These are phyloP conservation scores for Diuraphis noxia DNA, from an alignment of 1,140 invertebrate species.

Conservation along the genomic window DNA sequence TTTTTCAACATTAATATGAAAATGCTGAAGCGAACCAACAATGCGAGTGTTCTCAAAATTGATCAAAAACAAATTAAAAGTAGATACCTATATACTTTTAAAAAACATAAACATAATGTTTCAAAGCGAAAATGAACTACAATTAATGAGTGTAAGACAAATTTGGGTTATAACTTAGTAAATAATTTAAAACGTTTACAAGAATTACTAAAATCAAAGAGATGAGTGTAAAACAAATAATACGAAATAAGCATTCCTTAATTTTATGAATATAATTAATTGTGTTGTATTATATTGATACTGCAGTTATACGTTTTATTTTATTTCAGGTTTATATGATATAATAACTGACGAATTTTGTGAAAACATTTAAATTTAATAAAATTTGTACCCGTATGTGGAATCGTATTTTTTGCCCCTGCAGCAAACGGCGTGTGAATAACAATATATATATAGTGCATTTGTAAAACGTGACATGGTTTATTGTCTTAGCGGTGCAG, in stretches of 20 bases:
- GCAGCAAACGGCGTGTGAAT: neutral
- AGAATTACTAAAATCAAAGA: neutral
- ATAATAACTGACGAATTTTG: neutral
- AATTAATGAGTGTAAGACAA: neutral
- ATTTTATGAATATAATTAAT: neutral
- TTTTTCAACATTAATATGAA: neutral
- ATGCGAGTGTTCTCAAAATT: neutral
- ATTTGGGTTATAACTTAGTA: neutral
- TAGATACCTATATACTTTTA: neutral
- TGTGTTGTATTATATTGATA: neutral
- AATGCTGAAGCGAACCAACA: neutral
- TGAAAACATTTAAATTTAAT: neutral
- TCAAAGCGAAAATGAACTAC: neutral
- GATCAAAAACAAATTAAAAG: neutral
- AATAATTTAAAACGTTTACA: neutral
- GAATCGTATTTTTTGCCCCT: neutral
- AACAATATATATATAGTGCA: neutral
- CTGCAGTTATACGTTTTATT: neutral
- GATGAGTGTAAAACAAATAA: neutral
- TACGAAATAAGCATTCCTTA: neutral
- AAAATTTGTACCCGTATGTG: neutral
- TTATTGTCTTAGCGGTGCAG: neutral
- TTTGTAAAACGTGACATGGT: neutral
- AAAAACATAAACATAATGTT: neutral
- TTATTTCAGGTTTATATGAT: neutral